A percentile compares a stretch with the other conserved stretches of the same genome.
These are phyloP conservation scores for Agriopis marginaria DNA, from an alignment of 2,888 invertebrate genomes.

Conservation along the genomic window DNA sequence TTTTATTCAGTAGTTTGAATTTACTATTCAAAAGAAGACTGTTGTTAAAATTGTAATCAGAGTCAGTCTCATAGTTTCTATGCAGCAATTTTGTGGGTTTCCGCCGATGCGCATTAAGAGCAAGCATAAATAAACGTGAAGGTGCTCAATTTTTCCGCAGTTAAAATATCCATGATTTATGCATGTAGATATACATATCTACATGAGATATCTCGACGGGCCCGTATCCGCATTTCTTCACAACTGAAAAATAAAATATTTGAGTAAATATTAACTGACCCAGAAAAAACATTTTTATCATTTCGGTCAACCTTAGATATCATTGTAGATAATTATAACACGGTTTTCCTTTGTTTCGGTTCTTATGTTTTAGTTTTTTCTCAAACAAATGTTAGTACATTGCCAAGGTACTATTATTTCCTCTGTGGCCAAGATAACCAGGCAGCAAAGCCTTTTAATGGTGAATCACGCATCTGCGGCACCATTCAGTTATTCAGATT, in stretches of 20 bases:
- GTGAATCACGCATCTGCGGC: slow-evolving; percentile 8
- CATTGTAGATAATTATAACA: slow-evolving; percentile 28
- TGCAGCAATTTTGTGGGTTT: slow-evolving; percentile 25
- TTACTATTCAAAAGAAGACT: not conserved
- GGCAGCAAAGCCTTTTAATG: not conserved
- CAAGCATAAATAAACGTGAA: not conserved
- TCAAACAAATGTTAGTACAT: not conserved
- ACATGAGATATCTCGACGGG: slow-evolving; percentile 23
- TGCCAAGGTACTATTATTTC: not conserved
- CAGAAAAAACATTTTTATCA: slow-evolving; percentile 9
- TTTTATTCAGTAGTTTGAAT: not conserved
- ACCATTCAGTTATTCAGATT: not conserved
- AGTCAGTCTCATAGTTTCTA: slow-evolving; percentile 57
- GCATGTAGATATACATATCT: too few species aligned
- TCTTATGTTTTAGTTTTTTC: slow-evolving; percentile 3
- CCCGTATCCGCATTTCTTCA: slow-evolving; percentile 29
- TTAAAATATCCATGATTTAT: not conserved
- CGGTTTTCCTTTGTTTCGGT: slow-evolving; percentile 21
- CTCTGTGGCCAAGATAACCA: too few species aligned
- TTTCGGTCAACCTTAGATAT: slow-evolving; percentile 7
- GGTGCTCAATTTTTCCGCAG: not conserved
- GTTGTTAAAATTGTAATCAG: slow-evolving; percentile 45
- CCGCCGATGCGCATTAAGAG: slow-evolving; percentile 14
- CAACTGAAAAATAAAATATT: slow-evolving; percentile 35
- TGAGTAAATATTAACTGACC: not conserved